Evolutionary conservation across 1,140 invertebrate species (phyloP).

Genomic region (Psix sp.): DNA sequence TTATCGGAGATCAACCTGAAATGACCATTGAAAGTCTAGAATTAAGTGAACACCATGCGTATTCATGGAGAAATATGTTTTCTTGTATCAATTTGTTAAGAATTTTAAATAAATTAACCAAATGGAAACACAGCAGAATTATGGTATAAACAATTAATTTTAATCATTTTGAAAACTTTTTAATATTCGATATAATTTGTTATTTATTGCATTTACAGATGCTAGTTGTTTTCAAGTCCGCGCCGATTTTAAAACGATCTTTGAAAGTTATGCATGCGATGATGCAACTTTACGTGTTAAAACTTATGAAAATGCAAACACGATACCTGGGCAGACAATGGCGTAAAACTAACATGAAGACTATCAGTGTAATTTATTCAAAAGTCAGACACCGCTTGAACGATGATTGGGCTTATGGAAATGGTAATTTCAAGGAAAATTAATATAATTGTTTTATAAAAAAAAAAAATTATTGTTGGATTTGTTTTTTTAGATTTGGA

Average conservation of each 20-base stretch:
- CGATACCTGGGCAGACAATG: conserved; percentile 99
- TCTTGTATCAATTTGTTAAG: conserved; percentile 98
- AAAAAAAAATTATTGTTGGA: neutral
- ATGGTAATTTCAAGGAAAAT: conserved; percentile 79
- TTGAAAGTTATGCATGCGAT: conserved; percentile 97
- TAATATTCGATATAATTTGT: conserved; percentile 4
- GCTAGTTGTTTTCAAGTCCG: conserved; percentile 99
- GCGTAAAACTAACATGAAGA: conserved; percentile 99
- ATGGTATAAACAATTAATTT: conserved; percentile 82
- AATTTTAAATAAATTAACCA: conserved; percentile 98
- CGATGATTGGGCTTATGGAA: conserved; percentile 99
- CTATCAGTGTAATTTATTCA: conserved; percentile 98
- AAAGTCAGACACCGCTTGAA: conserved; percentile 96
- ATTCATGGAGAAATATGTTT: conserved; percentile 98
- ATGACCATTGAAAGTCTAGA: conserved; percentile 95
- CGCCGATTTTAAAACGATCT: conserved; percentile 97
- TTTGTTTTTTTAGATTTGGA: conserved; percentile 86
- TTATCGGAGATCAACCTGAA: conserved; percentile 97
- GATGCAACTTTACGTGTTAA: conserved; percentile 98
- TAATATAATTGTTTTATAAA: neutral
- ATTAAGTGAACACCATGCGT: conserved; percentile 90
- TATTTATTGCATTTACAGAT: conserved; percentile 80
- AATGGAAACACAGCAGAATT: conserved; percentile 99
- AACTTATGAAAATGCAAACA: conserved; percentile 99
- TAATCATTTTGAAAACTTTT: neutral